A percentile compares a stretch with the other conserved stretches of the same genome.
These are phyloP conservation scores for Cataglyphis livida DNA, from an alignment of 2,888 invertebrate genomes.

Conservation along the genomic window DNA sequence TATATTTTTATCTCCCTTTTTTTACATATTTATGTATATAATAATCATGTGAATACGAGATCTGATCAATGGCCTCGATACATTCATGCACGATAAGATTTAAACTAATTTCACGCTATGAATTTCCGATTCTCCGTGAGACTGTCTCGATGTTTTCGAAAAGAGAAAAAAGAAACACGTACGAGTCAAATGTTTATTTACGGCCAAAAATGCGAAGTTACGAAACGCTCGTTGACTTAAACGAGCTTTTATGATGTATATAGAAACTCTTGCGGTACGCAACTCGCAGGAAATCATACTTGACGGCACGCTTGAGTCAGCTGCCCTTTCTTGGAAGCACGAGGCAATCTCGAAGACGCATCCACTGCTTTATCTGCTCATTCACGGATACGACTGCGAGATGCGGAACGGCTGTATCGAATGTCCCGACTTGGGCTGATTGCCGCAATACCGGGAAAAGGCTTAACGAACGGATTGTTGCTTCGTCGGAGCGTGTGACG, in stretches of 20 bases:
- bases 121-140: neutral
- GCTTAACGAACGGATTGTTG: slow-evolving; percentile 75
- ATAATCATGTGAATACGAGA: neutral
- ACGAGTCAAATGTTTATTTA: slow-evolving; percentile 17
- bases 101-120: neutral
- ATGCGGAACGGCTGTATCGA: slow-evolving; percentile 69
- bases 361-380: slow-evolving; percentile 64
- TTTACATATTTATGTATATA: neutral
- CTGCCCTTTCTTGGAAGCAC: slow-evolving; percentile 66
- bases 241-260: slow-evolving; percentile 60
- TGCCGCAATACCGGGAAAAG: slow-evolving; percentile 74
- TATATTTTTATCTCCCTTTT: neutral
- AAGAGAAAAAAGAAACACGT: neutral
- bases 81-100: neutral
- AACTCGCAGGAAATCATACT: slow-evolving; percentile 49
- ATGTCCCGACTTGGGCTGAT: slow-evolving; percentile 69
- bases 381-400: slow-evolving; percentile 59
- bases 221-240: slow-evolving; percentile 49
- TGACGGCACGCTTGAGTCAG: slow-evolving; percentile 12
- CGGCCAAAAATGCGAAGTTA: slow-evolving; percentile 25
- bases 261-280: slow-evolving; percentile 53
- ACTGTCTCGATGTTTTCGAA: neutral
- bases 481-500: slow-evolving; percentile 66
- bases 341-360: slow-evolving; percentile 68
- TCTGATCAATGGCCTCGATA: neutral